phyloP scores from a whole-genome alignment of 2,888 invertebrate genomes.

The Dioctria linearis region DNA sequence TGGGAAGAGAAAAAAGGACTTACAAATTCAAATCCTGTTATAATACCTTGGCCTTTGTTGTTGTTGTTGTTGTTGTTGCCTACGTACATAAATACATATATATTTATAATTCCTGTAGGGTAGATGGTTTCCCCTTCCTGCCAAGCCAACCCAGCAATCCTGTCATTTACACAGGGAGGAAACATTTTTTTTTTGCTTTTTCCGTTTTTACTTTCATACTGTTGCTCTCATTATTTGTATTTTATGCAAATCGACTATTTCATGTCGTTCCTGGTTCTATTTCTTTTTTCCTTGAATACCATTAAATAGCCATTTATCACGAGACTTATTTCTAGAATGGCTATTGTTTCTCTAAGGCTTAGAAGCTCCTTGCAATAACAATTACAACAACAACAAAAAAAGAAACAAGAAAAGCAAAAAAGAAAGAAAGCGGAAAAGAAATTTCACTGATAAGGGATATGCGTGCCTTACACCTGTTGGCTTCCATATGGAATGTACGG shows the following conservation, averaged over 20 bases:
- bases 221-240: slow-evolving; percentile 18
- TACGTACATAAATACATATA: too few relatives aligned
- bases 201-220: neutral
- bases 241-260: slow-evolving; percentile 4
- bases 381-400: neutral
- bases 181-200: neutral
- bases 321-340: slow-evolving; percentile 7
- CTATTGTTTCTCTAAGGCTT: neutral
- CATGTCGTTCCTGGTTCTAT: slow-evolving; percentile 11
- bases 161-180: slow-evolving; percentile 12
- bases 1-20: neutral
- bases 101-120: neutral
- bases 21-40: slow-evolving; percentile 16
- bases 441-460: slow-evolving; percentile 5
- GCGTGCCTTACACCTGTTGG: slow-evolving; percentile 18
- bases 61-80: too few relatives aligned
- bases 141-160: neutral
- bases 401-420: too few relatives aligned
- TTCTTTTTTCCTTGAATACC: neutral
- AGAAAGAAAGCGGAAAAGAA: neutral
- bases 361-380: neutral
- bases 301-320: slow-evolving; percentile 18
- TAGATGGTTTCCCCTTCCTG: neutral
- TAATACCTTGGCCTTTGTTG: neutral
- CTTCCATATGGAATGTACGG: neutral